phyloP scores from a whole-genome alignment of 1,140 invertebrate genomes.

The Solenopsis fugax region DNA sequence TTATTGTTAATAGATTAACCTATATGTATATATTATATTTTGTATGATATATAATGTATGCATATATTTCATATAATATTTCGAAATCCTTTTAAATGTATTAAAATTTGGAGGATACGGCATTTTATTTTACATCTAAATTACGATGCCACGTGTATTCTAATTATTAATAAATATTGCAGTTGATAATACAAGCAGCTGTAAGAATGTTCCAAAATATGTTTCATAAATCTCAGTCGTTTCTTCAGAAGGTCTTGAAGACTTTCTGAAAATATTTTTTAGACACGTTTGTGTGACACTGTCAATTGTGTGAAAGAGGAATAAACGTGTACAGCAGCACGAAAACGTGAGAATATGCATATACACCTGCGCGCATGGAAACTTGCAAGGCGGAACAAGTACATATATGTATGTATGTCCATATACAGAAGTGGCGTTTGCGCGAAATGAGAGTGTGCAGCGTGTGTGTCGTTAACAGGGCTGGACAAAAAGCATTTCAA shows the following conservation, averaged over 20 bases:
- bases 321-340: not conserved
- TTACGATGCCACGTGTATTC: not conserved
- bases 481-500: no score
- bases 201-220: not conserved
- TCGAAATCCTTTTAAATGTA: not conserved
- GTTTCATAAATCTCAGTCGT: not conserved
- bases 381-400: not conserved
- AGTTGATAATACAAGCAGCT: not conserved
- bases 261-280: not conserved
- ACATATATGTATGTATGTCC: no score
- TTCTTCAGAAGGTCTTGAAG: not conserved
- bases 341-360: slow-evolving; percentile 23
- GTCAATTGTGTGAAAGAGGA: not conserved
- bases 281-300: no score
- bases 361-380: not conserved
- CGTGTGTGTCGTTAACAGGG: no score
- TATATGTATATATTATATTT: not conserved
- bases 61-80: not conserved
- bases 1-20: not conserved
- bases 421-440: not conserved
- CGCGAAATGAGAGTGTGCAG: no score
- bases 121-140: not conserved
- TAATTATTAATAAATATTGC: not conserved
- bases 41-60: not conserved
- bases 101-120: not conserved